Percentiles rank a stretch among this genome's conserved stretches.
phyloP scores from a whole-genome alignment of 1,140 invertebrate species.

The Trachelipus rathkii region DNA sequence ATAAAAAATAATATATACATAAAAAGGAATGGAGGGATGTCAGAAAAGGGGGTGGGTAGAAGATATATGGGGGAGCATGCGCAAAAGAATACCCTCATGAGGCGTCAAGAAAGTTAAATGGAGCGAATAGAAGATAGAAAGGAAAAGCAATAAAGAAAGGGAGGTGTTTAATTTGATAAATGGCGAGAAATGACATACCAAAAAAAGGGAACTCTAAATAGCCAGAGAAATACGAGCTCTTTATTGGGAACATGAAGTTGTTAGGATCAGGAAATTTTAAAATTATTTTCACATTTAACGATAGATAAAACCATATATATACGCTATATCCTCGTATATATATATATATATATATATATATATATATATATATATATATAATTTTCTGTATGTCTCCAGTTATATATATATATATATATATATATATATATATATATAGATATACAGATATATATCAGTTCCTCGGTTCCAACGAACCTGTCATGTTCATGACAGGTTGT shows the following conservation, averaged over 20 bases:
- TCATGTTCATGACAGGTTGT: too few species aligned
- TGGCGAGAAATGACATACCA: background rate
- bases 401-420: constrained; percentile 13
- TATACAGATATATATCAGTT: background rate
- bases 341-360: constrained; percentile 4
- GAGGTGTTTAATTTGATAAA: constrained; percentile 10
- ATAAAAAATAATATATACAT: background rate
- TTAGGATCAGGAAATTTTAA: constrained; percentile 13
- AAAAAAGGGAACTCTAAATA: background rate
- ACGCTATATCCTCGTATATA: background rate
- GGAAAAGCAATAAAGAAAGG: constrained; percentile 7
- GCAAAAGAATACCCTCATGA: background rate
- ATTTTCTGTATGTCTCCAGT: background rate
- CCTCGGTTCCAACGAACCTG: too few species aligned
- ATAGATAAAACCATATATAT: background rate
- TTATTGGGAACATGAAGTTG: constrained; percentile 10
- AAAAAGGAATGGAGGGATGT: background rate
- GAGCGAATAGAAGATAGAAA: constrained; percentile 6
- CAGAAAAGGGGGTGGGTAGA: background rate
- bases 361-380: constrained; percentile 15
- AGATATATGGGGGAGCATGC: too few species aligned
- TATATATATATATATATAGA: background rate
- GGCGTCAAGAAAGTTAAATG: constrained; percentile 1
- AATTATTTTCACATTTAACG: constrained; percentile 1
- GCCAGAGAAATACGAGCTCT: background rate